Evolutionary conservation across 2,888 invertebrate genomes (phyloP).

Genomic region (Apocheima hispidaria): DNA sequence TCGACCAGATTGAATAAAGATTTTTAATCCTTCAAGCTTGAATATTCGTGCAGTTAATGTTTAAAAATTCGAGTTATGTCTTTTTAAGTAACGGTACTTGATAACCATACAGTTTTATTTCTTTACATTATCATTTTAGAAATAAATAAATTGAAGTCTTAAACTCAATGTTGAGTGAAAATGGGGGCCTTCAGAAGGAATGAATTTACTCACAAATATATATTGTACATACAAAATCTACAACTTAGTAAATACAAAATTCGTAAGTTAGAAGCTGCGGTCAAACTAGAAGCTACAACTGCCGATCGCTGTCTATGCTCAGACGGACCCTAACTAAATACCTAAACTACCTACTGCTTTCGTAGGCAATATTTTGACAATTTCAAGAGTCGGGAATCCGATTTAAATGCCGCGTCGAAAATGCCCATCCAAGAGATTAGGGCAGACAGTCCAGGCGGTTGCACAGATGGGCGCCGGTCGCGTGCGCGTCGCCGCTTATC

Average conservation of each 20-base stretch:
- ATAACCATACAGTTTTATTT: too few species aligned
- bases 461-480: constrained; percentile 39
- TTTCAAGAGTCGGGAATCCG: constrained; percentile 51
- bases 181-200: too few species aligned
- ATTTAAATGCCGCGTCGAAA: constrained; percentile 40
- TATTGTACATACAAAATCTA: too few species aligned
- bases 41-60: not conserved
- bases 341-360: constrained; percentile 26
- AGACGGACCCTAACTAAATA: constrained; percentile 6
- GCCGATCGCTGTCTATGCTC: not conserved
- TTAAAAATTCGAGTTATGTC: not conserved
- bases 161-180: too few species aligned
- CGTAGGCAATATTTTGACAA: constrained; percentile 55
- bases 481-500: constrained; percentile 67
- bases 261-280: not conserved
- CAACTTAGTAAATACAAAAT: not conserved
- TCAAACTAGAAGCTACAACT: not conserved
- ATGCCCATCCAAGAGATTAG: constrained; percentile 56
- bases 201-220: too few species aligned
- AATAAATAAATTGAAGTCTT: too few species aligned
- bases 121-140: too few species aligned
- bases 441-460: constrained; percentile 47
- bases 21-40: constrained; percentile 1
- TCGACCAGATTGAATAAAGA: constrained; percentile 23
- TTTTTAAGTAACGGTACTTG: not conserved